phyloP scores from a whole-genome alignment of 1,140 invertebrate species.

The Drosophila mayri region DNA sequence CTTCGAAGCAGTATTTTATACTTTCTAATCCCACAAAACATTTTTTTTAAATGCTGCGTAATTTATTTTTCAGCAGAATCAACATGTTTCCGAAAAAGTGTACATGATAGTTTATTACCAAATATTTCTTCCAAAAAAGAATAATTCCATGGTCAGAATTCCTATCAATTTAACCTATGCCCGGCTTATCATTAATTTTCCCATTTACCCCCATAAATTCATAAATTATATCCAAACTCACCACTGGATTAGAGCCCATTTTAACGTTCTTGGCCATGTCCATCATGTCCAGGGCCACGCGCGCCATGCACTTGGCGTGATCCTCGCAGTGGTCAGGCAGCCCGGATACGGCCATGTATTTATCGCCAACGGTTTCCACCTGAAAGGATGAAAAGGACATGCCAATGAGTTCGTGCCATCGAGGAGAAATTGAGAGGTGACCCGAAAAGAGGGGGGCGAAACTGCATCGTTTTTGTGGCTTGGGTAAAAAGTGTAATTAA shows the following conservation, averaged over 20 bases:
- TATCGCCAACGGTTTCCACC: slow-evolving; percentile 99
- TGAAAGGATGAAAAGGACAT: slow-evolving; percentile 84
- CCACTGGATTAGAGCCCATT: slow-evolving; percentile 94
- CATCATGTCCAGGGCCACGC: slow-evolving; percentile 98
- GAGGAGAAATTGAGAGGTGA: slow-evolving; percentile 53
- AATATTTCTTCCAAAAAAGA: neutral
- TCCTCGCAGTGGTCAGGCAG: slow-evolving; percentile 95
- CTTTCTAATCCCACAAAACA: neutral
- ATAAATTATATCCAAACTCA: slow-evolving; percentile 86
- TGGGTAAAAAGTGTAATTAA: slow-evolving; percentile 64
- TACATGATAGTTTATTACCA: neutral
- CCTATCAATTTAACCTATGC: neutral
- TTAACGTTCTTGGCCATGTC: slow-evolving; percentile 94
- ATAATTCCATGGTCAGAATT: neutral
- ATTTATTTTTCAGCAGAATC: too few relatives aligned
- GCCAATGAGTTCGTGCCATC: slow-evolving; percentile 12
- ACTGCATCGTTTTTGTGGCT: slow-evolving; percentile 36
- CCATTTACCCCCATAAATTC: neutral
- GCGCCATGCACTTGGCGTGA: slow-evolving; percentile 97
- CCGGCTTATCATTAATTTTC: neutral
- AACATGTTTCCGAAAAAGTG: too few relatives aligned
- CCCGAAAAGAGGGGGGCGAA: slow-evolving; percentile 30
- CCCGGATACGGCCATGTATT: slow-evolving; percentile 99
- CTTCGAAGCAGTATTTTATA: neutral
- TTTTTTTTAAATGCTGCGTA: neutral